Percentiles rank a stretch among this genome's conserved stretches.
These are phyloP conservation scores for Epizoanthus illoricatus DNA, from an alignment of 92 coral and sea anemone genomes.

Conservation along the genomic window DNA sequence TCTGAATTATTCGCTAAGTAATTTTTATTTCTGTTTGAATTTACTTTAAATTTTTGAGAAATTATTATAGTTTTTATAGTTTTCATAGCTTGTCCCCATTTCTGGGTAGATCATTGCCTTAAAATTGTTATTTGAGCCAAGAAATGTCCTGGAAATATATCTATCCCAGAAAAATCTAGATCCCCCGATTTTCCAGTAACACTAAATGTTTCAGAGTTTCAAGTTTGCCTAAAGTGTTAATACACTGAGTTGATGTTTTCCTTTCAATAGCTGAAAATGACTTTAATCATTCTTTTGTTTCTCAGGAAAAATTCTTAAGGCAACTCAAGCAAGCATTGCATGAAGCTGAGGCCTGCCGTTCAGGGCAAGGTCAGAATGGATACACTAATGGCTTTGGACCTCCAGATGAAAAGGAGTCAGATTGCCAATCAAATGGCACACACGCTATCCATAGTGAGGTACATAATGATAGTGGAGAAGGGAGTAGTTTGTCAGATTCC, in stretches of 20 bases:
- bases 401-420: not conserved
- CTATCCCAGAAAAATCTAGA: not conserved
- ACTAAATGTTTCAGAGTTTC: not conserved
- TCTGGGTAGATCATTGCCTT: no score
- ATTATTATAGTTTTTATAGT: no score
- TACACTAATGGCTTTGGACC: constrained; percentile 17
- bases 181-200: not conserved
- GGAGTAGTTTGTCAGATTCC: no score
- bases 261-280: no score
- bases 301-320: not conserved
- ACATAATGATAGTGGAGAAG: not conserved
- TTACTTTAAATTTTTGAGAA: not conserved
- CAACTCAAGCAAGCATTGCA: not conserved
- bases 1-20: no score
- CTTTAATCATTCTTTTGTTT: no score
- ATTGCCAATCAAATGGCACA: not conserved
- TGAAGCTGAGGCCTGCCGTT: not conserved
- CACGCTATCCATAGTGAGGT: not conserved
- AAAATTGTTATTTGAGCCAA: no score
- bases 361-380: constrained; percentile 14
- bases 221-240: not conserved
- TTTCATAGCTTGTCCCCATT: no score
- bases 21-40: not conserved
- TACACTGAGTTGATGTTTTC: not conserved
- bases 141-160: no score